Conservation (phyloP, 2,113 vertebrate species). For the Nymphicus hollandicus region DNA sequence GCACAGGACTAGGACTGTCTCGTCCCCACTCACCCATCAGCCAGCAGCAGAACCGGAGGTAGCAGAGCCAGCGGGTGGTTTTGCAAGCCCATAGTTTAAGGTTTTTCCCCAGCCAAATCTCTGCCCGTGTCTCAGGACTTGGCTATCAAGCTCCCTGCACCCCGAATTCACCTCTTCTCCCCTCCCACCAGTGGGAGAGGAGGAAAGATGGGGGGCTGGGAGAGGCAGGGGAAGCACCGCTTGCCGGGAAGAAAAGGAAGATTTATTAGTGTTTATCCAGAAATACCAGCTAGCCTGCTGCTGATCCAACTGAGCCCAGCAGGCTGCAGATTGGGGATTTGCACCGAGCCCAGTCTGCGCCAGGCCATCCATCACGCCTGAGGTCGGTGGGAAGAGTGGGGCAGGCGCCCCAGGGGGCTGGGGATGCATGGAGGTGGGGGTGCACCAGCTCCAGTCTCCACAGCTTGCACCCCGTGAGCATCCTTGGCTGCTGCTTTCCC, state of each 20-base stretch:
- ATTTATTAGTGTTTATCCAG: slow-evolving; percentile 78
- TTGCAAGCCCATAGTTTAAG: background rate
- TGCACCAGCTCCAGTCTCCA: background rate
- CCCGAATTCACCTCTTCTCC: background rate
- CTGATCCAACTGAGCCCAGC: slow-evolving; percentile 75
- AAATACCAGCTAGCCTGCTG: slow-evolving; percentile 70
- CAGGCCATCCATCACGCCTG: slow-evolving; percentile 62
- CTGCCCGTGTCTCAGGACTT: background rate
- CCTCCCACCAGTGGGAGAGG: background rate
- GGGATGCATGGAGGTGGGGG: background rate
- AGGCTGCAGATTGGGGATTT: slow-evolving; percentile 75
- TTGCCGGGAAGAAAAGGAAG: slow-evolving; percentile 53
- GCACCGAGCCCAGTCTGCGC: slow-evolving; percentile 26
- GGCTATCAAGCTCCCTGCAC: background rate
- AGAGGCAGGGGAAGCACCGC: slow-evolving; percentile 32
- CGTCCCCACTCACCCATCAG: background rate
- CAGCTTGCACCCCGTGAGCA: background rate
- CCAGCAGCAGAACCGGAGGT: background rate
- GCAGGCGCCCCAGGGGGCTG: background rate
- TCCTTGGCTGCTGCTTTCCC: background rate
- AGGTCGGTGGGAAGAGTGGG: background rate
- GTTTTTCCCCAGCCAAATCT: background rate
- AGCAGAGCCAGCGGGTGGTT: background rate
- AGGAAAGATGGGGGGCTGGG: background rate
- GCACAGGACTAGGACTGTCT: background rate